Evolutionary conservation across 1,140 invertebrate genomes (phyloP).

Genomic region (Drosophila lacertosa): DNA sequence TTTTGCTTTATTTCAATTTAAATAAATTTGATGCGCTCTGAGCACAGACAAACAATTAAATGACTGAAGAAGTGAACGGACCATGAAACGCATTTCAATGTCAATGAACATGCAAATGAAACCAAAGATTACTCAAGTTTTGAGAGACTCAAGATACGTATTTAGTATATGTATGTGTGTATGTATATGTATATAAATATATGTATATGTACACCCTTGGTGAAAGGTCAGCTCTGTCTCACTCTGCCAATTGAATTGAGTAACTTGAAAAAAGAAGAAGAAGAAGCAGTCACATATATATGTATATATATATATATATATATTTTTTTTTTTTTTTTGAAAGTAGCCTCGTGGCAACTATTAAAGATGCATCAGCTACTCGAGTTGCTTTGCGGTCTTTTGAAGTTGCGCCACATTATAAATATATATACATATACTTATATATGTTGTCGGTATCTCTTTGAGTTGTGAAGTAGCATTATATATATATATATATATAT

Average conservation of each 20-base stretch:
- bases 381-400: conserved; percentile 50
- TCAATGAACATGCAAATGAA: conserved; percentile 70
- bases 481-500: conserved; percentile 2
- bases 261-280: conserved; percentile 60
- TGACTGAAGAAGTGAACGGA: conserved; percentile 70
- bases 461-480: conserved; percentile 37
- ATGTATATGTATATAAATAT: conserved; percentile 16
- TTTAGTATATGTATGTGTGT: not conserved
- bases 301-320: conserved; percentile 55
- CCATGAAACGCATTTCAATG: conserved; percentile 79
- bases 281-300: too few relatives aligned
- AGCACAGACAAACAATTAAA: conserved; percentile 50
- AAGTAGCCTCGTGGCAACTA: conserved; percentile 35
- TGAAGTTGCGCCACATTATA: conserved; percentile 56
- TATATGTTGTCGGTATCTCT: conserved; percentile 36
- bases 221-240: conserved; percentile 52
- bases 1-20: conserved; percentile 38
- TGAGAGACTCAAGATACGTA: conserved; percentile 23
- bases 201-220: conserved; percentile 6
- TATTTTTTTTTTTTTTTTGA: too few relatives aligned
- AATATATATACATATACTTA: conserved; percentile 8
- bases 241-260: conserved; percentile 65
- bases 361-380: conserved; percentile 30
- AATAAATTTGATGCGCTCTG: conserved; percentile 54
- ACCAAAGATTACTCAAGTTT: conserved; percentile 30